phyloP scores from a whole-genome alignment of 2,797 vertebrate genomes.

The Sebastes wilsoni region DNA sequence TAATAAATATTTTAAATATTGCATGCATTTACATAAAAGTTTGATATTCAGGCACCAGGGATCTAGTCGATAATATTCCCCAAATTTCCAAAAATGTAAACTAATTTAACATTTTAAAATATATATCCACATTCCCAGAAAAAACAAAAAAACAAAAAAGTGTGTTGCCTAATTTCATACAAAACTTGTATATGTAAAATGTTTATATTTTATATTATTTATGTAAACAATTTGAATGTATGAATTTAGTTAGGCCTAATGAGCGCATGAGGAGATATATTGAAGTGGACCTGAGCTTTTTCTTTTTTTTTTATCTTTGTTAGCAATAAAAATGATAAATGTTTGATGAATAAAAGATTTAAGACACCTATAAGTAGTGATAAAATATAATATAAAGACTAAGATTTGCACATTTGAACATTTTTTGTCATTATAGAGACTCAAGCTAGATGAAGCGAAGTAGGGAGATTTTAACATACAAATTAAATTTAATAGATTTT shows the following conservation, averaged over 20 bases:
- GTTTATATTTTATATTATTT: background rate
- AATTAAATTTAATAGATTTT: slow-evolving; percentile 2
- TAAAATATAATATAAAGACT: background rate
- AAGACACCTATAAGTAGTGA: background rate
- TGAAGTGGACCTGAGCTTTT: background rate
- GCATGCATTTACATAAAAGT: background rate
- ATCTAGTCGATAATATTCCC: background rate
- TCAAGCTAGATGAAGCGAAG: background rate
- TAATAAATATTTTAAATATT: background rate
- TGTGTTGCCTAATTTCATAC: background rate
- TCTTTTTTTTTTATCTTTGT: background rate
- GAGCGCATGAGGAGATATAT: background rate
- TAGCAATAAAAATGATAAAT: background rate
- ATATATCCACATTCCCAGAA: background rate
- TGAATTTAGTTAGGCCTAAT: background rate
- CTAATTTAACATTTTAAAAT: background rate
- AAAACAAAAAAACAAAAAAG: accelerated
- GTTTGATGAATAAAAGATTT: background rate
- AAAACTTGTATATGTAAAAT: background rate
- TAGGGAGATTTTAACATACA: background rate
- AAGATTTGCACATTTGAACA: background rate
- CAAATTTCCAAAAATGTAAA: background rate
- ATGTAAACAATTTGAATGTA: background rate
- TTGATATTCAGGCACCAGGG: background rate
- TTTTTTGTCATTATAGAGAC: background rate